Percentiles rank a stretch among this genome's conserved stretches.
Evolutionary conservation across 2,113 vertebrate genomes (phyloP).

Genomic region (Tinamus guttatus): DNA sequence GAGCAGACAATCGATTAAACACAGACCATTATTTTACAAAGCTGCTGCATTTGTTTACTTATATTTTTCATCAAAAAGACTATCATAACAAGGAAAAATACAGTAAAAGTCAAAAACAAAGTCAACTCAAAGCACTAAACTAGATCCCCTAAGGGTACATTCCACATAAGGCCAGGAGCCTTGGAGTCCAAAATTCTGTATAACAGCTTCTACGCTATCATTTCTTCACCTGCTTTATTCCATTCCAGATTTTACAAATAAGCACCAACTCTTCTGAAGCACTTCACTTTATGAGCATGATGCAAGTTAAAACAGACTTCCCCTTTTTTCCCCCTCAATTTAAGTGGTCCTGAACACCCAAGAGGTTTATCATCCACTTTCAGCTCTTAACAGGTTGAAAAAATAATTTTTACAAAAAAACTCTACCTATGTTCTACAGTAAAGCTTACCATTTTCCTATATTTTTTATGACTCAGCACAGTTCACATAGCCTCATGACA

Average conservation of each 20-base stretch:
- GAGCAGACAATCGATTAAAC: not conserved
- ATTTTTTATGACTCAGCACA: not conserved
- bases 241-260: not conserved
- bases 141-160: not conserved
- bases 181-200: not conserved
- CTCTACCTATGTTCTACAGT: not conserved
- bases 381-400: not conserved
- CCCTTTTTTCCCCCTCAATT: not conserved
- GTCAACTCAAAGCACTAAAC: not conserved
- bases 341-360: not conserved
- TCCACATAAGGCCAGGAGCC: not conserved
- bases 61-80: not conserved
- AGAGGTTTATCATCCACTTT: not conserved
- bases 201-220: not conserved
- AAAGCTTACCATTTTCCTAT: not conserved
- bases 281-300: not conserved
- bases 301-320: not conserved
- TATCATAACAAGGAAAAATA: not conserved
- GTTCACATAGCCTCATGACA: not conserved
- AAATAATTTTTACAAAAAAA: not conserved
- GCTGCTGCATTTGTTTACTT: not conserved
- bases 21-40: not conserved
- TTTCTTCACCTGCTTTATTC: not conserved
- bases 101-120: not conserved
- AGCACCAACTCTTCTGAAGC: not conserved